These are phyloP conservation scores for Strongylocentrotus purpuratus DNA, from an alignment of 35 echinoderm and acorn worm species.

Conservation along the genomic window DNA sequence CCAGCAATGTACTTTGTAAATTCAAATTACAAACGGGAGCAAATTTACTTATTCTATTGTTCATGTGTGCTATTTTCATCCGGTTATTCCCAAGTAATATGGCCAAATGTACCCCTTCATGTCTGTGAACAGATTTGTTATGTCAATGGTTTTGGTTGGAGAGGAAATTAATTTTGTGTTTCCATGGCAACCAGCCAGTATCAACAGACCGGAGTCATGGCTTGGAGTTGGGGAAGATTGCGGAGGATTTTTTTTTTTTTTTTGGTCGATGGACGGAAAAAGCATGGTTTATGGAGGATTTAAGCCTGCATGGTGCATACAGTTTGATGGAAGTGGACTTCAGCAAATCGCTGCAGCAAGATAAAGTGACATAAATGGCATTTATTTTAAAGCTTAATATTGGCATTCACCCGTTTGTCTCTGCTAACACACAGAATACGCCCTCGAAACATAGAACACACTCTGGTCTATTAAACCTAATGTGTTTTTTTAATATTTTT, in stretches of 20 bases:
- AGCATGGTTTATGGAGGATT: not conserved
- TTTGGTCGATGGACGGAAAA: not conserved
- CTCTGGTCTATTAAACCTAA: too few relatives aligned
- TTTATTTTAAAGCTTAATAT: too few relatives aligned
- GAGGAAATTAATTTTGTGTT: constrained; percentile 13
- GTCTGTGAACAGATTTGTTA: not conserved
- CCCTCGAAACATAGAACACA: too few relatives aligned
- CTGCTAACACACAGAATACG: too few relatives aligned
- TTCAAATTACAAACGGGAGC: not conserved
- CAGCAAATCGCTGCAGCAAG: too few relatives aligned
- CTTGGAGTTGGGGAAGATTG: not conserved
- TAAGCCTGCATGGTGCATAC: too few relatives aligned
- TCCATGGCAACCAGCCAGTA: not conserved
- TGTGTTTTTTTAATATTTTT: too few relatives aligned
- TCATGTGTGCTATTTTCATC: not conserved
- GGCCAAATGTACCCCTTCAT: not conserved
- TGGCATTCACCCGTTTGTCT: too few relatives aligned
- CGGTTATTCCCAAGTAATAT: not conserved
- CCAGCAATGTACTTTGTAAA: not conserved
- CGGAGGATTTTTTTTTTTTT: not conserved
- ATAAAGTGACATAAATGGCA: too few relatives aligned
- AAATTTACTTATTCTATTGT: not conserved
- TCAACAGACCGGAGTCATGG: not conserved
- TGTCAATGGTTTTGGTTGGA: not conserved
- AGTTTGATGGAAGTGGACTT: not conserved